phyloP scores from a whole-genome alignment of 2,113 vertebrate genomes.

The Benitochromis conjunctus region DNA sequence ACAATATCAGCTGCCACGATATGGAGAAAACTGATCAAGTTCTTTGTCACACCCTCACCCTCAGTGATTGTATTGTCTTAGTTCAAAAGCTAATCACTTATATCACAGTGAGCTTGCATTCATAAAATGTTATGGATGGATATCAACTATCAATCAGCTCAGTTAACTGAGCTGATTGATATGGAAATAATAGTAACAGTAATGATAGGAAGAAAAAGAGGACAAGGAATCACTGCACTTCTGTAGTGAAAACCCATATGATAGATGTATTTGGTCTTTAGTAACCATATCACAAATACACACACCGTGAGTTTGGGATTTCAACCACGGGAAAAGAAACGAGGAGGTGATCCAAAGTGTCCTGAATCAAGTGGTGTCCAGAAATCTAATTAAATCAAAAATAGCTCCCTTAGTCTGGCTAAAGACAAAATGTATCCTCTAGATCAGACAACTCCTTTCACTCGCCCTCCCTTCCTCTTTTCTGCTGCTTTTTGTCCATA shows the following conservation, averaged over 20 bases:
- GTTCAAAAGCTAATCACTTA: background rate
- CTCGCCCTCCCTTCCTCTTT: background rate
- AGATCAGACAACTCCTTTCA: constrained; percentile 9
- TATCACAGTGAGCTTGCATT: background rate
- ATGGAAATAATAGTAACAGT: background rate
- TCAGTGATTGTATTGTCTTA: background rate
- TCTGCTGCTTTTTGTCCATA: background rate
- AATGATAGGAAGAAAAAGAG: background rate
- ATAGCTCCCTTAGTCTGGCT: constrained; percentile 43
- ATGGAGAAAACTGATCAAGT: background rate
- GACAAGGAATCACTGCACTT: background rate
- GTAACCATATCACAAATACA: background rate
- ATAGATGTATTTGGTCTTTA: background rate
- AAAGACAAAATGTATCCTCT: constrained; percentile 49
- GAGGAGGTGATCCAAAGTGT: constrained; percentile 9
- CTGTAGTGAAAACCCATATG: background rate
- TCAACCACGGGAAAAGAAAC: constrained; percentile 14
- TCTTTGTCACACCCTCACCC: background rate
- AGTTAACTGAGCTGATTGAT: background rate
- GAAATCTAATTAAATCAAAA: constrained; percentile 68
- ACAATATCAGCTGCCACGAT: background rate
- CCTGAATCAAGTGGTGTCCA: constrained; percentile 52
- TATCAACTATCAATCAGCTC: background rate
- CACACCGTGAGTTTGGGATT: background rate
- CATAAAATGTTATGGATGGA: background rate